Evolutionary conservation across 1,140 invertebrate genomes (phyloP).

Genomic region (Drosophila miranda): DNA sequence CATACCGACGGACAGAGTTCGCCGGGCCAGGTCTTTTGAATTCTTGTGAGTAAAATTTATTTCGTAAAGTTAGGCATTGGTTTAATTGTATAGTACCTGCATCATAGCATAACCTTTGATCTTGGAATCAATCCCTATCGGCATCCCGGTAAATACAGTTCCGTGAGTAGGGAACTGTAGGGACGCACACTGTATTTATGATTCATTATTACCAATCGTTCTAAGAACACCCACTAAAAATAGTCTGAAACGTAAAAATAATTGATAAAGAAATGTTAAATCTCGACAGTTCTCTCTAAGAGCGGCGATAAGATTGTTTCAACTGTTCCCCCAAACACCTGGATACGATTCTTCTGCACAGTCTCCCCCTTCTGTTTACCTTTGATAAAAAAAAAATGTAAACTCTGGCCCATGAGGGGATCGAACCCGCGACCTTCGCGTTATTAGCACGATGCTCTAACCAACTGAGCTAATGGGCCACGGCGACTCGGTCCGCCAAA

Average conservation of each 20-base stretch:
- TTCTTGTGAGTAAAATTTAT: conserved; percentile 24
- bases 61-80: background rate
- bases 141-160: too few species aligned
- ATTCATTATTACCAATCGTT: background rate
- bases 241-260: background rate
- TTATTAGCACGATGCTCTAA: conserved; percentile 85
- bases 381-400: background rate
- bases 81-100: background rate
- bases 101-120: background rate
- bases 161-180: too few species aligned
- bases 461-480: conserved; percentile 84
- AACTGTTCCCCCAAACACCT: background rate
- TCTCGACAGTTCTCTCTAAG: conserved; percentile 9
- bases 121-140: too few species aligned
- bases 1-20: conserved; percentile 22
- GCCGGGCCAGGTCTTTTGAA: conserved; percentile 27
- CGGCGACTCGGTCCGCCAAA: background rate
- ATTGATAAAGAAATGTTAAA: conserved; percentile 16
- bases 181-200: background rate
- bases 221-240: background rate
- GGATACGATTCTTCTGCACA: background rate
- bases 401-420: conserved; percentile 81
- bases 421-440: conserved; percentile 86
- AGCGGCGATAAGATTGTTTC: conserved; percentile 22
- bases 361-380: too few species aligned